phyloP scores from a whole-genome alignment of 1,140 invertebrate species.

The Meloidogyne exigua region DNA sequence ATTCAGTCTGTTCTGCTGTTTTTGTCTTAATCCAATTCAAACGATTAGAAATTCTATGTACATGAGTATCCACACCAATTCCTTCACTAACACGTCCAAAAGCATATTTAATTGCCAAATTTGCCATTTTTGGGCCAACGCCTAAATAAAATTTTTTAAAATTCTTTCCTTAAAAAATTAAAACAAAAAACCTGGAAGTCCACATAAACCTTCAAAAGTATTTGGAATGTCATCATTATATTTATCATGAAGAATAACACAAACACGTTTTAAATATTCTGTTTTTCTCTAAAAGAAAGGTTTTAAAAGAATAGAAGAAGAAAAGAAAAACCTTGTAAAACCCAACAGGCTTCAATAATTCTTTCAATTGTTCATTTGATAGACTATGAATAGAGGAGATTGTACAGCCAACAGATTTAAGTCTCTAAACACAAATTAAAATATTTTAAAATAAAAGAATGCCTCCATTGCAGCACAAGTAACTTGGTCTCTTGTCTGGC shows the following conservation, averaged over 20 bases:
- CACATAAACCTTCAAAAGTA: slow-evolving; percentile 27
- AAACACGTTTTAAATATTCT: slow-evolving; percentile 37
- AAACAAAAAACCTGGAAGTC: slow-evolving; percentile 10
- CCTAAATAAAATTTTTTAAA: slow-evolving; percentile 26
- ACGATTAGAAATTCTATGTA: slow-evolving; percentile 43
- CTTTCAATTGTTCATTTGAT: slow-evolving; percentile 19
- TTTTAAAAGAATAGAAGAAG: neutral
- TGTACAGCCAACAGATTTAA: slow-evolving; percentile 36
- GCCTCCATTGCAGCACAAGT: slow-evolving; percentile 49
- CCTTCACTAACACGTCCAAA: slow-evolving; percentile 36
- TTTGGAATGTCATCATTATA: slow-evolving; percentile 43
- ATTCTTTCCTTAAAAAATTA: neutral
- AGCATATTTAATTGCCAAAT: slow-evolving; percentile 44
- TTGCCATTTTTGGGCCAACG: slow-evolving; percentile 49
- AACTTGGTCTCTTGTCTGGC: slow-evolving; percentile 46
- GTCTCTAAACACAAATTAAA: slow-evolving; percentile 31
- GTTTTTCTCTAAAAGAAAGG: slow-evolving; percentile 42
- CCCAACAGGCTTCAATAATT: slow-evolving; percentile 38
- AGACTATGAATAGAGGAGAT: slow-evolving; percentile 35
- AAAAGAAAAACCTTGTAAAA: slow-evolving; percentile 38
- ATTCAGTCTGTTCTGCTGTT: slow-evolving; percentile 43
- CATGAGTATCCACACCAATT: slow-evolving; percentile 47
- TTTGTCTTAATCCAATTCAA: slow-evolving; percentile 46
- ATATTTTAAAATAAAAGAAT: neutral
- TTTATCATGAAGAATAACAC: slow-evolving; percentile 37